A percentile compares a stretch with the other conserved stretches of the same genome.
Evolutionary conservation across 2,888 invertebrate species (phyloP).

Genomic region (Drymonia ruficornis): DNA sequence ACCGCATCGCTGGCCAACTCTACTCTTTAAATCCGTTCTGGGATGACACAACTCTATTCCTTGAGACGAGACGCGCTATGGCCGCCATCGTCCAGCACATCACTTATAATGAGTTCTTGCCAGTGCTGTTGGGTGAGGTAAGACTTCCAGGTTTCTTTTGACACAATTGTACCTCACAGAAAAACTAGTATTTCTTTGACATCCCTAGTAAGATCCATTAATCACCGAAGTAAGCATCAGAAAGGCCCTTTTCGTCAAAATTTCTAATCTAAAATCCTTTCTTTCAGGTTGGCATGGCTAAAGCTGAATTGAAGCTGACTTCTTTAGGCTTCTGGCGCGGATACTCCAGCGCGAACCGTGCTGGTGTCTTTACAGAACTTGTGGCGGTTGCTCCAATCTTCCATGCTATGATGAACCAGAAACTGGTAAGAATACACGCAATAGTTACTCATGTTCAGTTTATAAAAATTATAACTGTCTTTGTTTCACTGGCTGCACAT

Average conservation of each 20-base stretch:
- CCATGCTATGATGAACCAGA: constrained; percentile 89
- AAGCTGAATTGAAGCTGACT: constrained; percentile 85
- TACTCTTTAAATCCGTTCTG: constrained; percentile 90
- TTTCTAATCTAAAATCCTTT: too few species aligned
- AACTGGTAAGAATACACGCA: constrained; percentile 81
- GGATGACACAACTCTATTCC: constrained; percentile 90
- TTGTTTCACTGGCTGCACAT: too few species aligned
- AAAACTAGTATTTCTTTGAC: too few species aligned
- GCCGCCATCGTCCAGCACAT: constrained; percentile 93
- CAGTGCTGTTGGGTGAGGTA: constrained; percentile 90
- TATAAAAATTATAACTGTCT: too few species aligned
- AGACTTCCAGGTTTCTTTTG: constrained; percentile 34
- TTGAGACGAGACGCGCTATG: constrained; percentile 90
- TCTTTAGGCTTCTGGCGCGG: constrained; percentile 90
- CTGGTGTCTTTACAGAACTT: constrained; percentile 90
- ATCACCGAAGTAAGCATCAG: too few species aligned
- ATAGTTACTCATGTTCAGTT: not conserved
- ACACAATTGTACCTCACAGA: too few species aligned
- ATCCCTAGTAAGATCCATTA: too few species aligned
- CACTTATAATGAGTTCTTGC: constrained; percentile 93
- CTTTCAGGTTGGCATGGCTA: constrained; percentile 85
- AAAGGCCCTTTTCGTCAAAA: too few species aligned
- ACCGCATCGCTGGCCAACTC: constrained; percentile 89
- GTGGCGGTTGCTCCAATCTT: constrained; percentile 91
- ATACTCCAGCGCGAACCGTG: constrained; percentile 92